A percentile compares a stretch with the other conserved stretches of the same genome.
These are phyloP conservation scores for Scrobipalpa atriplicella DNA, from an alignment of 2,888 invertebrate species.

Conservation along the genomic window DNA sequence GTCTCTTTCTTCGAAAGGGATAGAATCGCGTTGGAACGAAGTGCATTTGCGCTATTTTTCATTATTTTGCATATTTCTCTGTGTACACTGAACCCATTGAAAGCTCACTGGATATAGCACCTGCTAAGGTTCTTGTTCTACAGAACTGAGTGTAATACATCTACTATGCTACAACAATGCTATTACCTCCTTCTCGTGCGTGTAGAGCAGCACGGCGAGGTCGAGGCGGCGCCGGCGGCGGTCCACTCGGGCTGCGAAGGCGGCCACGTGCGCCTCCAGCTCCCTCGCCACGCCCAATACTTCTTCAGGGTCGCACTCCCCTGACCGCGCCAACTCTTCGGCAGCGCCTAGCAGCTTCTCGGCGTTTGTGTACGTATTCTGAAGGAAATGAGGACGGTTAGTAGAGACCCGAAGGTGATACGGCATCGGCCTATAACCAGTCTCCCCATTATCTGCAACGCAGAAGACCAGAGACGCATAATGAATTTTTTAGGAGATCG, in stretches of 20 bases:
- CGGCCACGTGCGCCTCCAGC: slow-evolving; percentile 95
- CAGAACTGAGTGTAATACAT: not conserved
- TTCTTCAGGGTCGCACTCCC: slow-evolving; percentile 98
- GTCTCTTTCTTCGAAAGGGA: no score
- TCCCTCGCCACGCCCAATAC: slow-evolving; percentile 97
- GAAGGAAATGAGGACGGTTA: slow-evolving; percentile 35
- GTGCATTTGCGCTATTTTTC: no score
- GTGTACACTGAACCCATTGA: no score
- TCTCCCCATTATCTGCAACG: no score
- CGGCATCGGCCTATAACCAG: no score
- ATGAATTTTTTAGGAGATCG: no score
- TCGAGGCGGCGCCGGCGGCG: slow-evolving; percentile 94
- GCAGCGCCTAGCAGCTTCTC: slow-evolving; percentile 98
- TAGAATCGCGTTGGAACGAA: no score
- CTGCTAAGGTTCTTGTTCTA: no score
- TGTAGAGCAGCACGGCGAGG: slow-evolving; percentile 96
- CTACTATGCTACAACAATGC: not conserved
- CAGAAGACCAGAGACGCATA: no score
- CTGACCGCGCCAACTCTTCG: slow-evolving; percentile 96
- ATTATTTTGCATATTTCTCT: no score
- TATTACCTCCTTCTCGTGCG: slow-evolving; percentile 95
- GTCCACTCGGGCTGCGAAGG: slow-evolving; percentile 96
- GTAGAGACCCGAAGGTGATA: no score
- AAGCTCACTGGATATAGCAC: no score
- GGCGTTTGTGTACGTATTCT: slow-evolving; percentile 99